Base-by-base conservation (phyloP, 2,888 invertebrate species). In the Ditylenchus weischeri region DNA sequence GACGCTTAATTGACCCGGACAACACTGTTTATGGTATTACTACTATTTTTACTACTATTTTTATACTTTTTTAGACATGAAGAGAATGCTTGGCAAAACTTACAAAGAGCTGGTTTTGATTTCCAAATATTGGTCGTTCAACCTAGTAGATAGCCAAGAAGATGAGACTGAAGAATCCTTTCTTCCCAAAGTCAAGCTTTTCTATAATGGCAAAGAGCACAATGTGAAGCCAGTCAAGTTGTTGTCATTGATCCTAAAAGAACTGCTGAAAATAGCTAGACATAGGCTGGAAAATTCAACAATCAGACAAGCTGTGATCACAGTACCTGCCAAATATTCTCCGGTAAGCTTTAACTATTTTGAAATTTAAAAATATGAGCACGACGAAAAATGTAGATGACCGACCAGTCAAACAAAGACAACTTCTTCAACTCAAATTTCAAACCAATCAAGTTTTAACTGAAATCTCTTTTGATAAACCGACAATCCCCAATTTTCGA, bases 71-170 rank as follows among this genome's bases (percentile, higher is more conserved):
- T 29, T 5, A 50, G 50, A 50, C 50, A 50, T 50, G 6, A 50
- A 50, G 6, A 50, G 50, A 50, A 21, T 50, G 50, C 50, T 50
- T 6, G 50, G 50, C 18, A 50, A 50, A 50, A 50, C 50, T 29
- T 29, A 29, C 29, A 29, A 29, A 29, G 29, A 29, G 29, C 29
- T 29, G 29, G 29, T 29, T 29, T 29, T 29, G 29, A 29, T 29
- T 5, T 29, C 29, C 29, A 29, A 29, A 29, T 50, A 50, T 21
- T 50, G 50, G 50, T 21, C 50, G 3, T 50, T 50, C 6, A 18
- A 21, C 3, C 5, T 50, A 50, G 21, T 50, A 5, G 50, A 50
- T 21, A 50, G 21, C 21, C n/a, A 21, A 50, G 50, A 50, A 21
- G 2, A 50, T 29, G 29, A 29, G 29, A 5, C 5, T 29, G 29